Evolutionary conservation across 2,888 invertebrate species (phyloP), one percentile per base, ranked within the genome.

Genomic region (Pristionchus maxplancki): DNA sequence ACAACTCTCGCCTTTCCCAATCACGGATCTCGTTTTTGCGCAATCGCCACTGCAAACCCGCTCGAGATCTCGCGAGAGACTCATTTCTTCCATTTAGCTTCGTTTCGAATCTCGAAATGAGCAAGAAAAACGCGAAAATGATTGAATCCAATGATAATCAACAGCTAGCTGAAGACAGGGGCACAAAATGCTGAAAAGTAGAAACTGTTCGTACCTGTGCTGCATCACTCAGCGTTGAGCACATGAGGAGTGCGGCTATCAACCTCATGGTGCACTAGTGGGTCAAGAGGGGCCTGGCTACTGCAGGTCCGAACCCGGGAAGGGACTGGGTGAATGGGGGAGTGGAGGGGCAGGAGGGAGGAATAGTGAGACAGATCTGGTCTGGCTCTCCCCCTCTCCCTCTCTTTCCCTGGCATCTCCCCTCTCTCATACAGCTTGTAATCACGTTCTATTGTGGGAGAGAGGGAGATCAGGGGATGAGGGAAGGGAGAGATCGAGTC

Each of bases 361-460:
- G 58, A 58, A 58, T 58, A 58, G 58, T 58, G 58, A 58, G 58
- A 53, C 34, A 58, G 82, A 82, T 82, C 82, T 82, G 82, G 82
- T 82, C 82, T 58, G 34, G 31, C 28, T 9, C 31, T 44, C 28
- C 13, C 82, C 17, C 50, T 44, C 34, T 17, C 50, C 31, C 53
- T 82, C 82, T 53, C 82, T 34, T 34, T 82, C 82, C 40, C 82
- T 53, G 28, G 1, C 34, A 9, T 13, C 1, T 44, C 44, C 17
- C 44, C 53, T 53, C 82, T 31, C 53, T 53, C 82, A 5, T 2
- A 11, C 82, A 82, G 82, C 82, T 82, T 50, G 53, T 53, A 53
- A 82, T 82, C 82, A 82, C 82, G 82, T 82, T 82, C 82, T 82
- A 58, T 82, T 44, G 82, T 40, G 44, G 44, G 28, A 74, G 24